Percentiles rank a stretch among this genome's conserved stretches.
Conservation (phyloP, 2,888 invertebrate species). For the Globia sparganii region DNA sequence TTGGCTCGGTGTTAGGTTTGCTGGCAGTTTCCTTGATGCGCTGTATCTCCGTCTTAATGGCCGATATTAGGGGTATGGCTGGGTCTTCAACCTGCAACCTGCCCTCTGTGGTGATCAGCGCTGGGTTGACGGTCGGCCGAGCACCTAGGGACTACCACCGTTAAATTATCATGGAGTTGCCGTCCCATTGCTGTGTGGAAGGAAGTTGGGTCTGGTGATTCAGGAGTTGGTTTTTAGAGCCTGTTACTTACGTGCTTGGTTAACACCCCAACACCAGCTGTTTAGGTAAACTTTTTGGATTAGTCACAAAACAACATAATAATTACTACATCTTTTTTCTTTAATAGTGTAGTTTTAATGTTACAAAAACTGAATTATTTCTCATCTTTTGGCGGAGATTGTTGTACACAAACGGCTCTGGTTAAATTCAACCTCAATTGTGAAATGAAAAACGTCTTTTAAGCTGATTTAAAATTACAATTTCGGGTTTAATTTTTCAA, state of each 20-base stretch:
- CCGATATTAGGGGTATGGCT: slow-evolving; percentile 95
- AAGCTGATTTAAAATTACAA: not conserved
- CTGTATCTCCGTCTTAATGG: slow-evolving; percentile 94
- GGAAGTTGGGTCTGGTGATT: slow-evolving; percentile 57
- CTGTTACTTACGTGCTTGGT: slow-evolving; percentile 43
- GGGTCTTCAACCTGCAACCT: slow-evolving; percentile 92
- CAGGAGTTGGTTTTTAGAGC: slow-evolving; percentile 18
- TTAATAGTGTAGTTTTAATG: not conserved
- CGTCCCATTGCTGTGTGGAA: slow-evolving; percentile 76
- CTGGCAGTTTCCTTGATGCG: slow-evolving; percentile 82
- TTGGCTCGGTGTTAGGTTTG: slow-evolving; percentile 73
- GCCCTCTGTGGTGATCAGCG: slow-evolving; percentile 90
- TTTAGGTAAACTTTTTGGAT: slow-evolving; percentile 19
- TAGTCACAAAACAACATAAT: slow-evolving; percentile 17
- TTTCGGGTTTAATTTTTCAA: not conserved
- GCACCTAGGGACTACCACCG: slow-evolving; percentile 74
- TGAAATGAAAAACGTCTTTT: not conserved
- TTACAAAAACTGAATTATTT: not conserved
- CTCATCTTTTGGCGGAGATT: not conserved
- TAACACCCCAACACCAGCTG: slow-evolving; percentile 52
- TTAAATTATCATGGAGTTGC: slow-evolving; percentile 76
- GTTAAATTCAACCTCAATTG: not conserved
- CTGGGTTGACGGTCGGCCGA: slow-evolving; percentile 78
- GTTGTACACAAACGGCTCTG: not conserved
- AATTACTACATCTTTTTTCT: not conserved